A percentile compares a stretch with the other conserved stretches of the same genome.
These are phyloP conservation scores for Zaprionus lachaisei DNA, from an alignment of 1,140 invertebrate genomes.

Conservation along the genomic window DNA sequence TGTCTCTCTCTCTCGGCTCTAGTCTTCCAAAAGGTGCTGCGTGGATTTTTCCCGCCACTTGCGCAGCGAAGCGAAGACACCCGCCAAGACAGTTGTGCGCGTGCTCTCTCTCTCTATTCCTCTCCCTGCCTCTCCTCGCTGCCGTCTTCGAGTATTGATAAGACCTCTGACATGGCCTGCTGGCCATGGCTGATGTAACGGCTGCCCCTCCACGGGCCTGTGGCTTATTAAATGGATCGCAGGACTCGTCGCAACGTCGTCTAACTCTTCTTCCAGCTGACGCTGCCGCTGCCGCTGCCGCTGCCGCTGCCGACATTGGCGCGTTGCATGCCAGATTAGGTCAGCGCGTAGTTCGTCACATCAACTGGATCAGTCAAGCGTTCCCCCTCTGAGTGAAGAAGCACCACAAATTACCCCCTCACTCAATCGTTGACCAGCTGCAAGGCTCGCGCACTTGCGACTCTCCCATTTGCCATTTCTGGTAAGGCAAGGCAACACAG, in stretches of 20 bases:
- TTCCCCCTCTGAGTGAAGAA: constrained; percentile 35
- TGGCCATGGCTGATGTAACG: constrained; percentile 50
- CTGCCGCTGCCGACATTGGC: neutral
- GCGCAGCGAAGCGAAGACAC: constrained; percentile 73
- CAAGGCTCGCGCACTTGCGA: constrained; percentile 22
- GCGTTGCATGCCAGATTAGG: constrained; percentile 57
- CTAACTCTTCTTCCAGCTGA: constrained; percentile 69
- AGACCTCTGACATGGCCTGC: constrained; percentile 33
- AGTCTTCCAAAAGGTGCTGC: constrained; percentile 20
- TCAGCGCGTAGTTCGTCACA: constrained; percentile 39
- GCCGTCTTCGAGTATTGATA: constrained; percentile 38
- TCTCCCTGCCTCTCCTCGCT: neutral
- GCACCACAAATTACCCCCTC: constrained; percentile 37
- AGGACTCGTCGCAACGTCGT: constrained; percentile 14
- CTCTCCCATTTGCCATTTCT: constrained; percentile 55
- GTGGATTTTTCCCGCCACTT: constrained; percentile 74
- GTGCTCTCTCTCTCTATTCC: neutral
- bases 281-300: constrained; percentile 7
- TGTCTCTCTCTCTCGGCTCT: neutral
- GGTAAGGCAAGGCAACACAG: constrained; percentile 50
- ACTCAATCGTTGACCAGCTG: constrained; percentile 39
- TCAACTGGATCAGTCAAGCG: constrained; percentile 73
- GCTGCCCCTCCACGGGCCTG: constrained; percentile 19
- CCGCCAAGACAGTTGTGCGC: constrained; percentile 50
- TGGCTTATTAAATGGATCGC: constrained; percentile 46